Evolutionary conservation across 2,888 invertebrate species (phyloP), one percentile per base, ranked within the genome.

Genomic region (Drosophila nigritarsus): DNA sequence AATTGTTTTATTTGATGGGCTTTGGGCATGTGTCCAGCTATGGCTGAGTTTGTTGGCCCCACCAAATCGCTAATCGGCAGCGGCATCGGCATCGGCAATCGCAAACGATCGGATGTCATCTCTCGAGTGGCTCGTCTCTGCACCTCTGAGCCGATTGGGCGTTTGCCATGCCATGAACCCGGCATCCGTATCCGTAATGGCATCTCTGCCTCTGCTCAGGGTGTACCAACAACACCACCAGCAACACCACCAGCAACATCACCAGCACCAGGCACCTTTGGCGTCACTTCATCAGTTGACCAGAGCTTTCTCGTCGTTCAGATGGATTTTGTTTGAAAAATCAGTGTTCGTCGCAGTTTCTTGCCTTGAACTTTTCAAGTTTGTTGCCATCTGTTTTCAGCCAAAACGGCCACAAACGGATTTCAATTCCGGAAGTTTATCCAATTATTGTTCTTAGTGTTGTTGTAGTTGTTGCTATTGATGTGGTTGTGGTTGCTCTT

Each of bases 361-460:
- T 56, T 61, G 72, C 85, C 81, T 85, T 82, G 82, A 82, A 82
- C 82, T 75, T 53, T 40, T 45, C 45, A 51, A 63, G 54, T 75
- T 70, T 66, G 53, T 56, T 54, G 83, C 55, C 82, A 73, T 64
- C 65, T 65, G 48, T 60, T 40, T 40, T 40, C 32, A 9, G 27
- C 20, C 27, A 60, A 49, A 9, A 50, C 15, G 24, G 50, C 63
- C 65, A 48, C 45, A 53, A 69, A 69, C 36, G 49, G 40, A 54
- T 64, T 59, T 65, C 50, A 67, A 68, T 71, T 75, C 83, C 82
- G 82, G 82, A 82, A 82, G 82, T 82, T 83, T 69, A 63, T 64
- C 58, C 64, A 82, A 75, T 79, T 78, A 65, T 65, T 65, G 55
- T 75, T 72, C 55, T 24, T 49, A 38, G 34, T 15, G n/a, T 15